Conservation (phyloP, 2,888 invertebrate genomes). For the Phrixothrix hirtus region DNA sequence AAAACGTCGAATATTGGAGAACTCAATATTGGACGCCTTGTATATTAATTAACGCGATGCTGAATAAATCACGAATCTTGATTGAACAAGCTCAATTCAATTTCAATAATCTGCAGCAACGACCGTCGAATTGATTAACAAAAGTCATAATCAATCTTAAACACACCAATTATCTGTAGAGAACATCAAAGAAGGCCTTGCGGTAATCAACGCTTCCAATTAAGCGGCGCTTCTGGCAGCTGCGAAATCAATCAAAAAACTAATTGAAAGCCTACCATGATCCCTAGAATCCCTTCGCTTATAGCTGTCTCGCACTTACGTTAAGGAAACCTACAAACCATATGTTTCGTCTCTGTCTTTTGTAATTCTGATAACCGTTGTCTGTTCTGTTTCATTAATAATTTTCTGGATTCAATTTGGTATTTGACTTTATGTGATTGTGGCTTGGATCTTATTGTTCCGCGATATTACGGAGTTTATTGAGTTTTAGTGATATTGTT, state of each 20-base stretch:
- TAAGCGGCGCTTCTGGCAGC: conserved; percentile 54
- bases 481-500: conserved; percentile 52
- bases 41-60: conserved; percentile 26
- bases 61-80: conserved; percentile 28
- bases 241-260: conserved; percentile 57
- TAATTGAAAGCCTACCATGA: conserved; percentile 56
- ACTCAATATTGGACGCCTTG: conserved; percentile 12
- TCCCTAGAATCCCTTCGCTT: conserved; percentile 50
- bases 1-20: conserved; percentile 12
- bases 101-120: conserved; percentile 33
- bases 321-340: conserved; percentile 11
- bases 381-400: conserved; percentile 54
- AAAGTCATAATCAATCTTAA: conserved; percentile 57
- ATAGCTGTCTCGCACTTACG: conserved; percentile 32
- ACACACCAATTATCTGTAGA: conserved; percentile 54
- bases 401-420: conserved; percentile 54
- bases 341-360: conserved; percentile 30
- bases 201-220: conserved; percentile 57
- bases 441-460: conserved; percentile 50
- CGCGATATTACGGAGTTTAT: conserved; percentile 51
- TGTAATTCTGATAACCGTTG: conserved; percentile 40
- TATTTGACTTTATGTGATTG: conserved; percentile 54
- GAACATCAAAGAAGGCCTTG: conserved; percentile 53
- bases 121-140: conserved; percentile 47
- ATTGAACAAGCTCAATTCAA: conserved; percentile 33